phyloP scores from a whole-genome alignment of 2,888 invertebrate genomes.

The Mantis religiosa region DNA sequence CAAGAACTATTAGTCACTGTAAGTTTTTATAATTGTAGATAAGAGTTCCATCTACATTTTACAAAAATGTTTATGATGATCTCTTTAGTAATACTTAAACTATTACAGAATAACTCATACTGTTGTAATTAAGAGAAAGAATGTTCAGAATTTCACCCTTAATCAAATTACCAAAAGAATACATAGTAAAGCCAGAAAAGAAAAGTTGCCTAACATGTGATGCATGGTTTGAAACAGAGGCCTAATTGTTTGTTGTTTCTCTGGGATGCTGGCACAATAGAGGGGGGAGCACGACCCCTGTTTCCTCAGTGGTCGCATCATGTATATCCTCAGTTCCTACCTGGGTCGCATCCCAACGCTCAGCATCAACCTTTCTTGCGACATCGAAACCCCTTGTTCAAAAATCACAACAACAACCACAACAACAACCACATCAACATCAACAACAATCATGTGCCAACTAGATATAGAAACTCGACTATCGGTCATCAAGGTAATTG shows the following conservation, averaged over 20 bases:
- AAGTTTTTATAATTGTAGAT: too few relatives aligned
- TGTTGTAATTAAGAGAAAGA: background rate
- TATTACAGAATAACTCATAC: background rate
- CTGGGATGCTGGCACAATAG: slow-evolving; percentile 47
- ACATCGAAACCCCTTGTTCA: slow-evolving; percentile 48
- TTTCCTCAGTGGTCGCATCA: slow-evolving; percentile 95
- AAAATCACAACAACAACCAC: slow-evolving; percentile 53
- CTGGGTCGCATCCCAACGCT: slow-evolving; percentile 79
- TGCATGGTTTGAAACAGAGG: background rate
- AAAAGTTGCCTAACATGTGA: background rate
- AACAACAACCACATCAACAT: slow-evolving; percentile 41
- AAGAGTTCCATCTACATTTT: too few relatives aligned
- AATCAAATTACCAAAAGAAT: background rate
- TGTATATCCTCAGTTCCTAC: slow-evolving; percentile 90
- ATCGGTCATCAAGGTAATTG: slow-evolving; percentile 56
- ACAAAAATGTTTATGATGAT: too few relatives aligned
- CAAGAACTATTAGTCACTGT: too few relatives aligned
- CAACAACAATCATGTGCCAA: slow-evolving; percentile 49
- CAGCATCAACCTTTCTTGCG: slow-evolving; percentile 50
- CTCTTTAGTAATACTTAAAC: too few relatives aligned
- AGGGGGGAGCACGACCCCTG: slow-evolving; percentile 67
- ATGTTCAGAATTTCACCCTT: background rate
- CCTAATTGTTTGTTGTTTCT: slow-evolving; percentile 11
- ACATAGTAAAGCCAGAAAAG: background rate
- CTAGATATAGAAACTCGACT: slow-evolving; percentile 57